A percentile compares a stretch with the other conserved stretches of the same genome.
These are phyloP conservation scores for Taeniopygia guttata DNA, from an alignment of 2,797 vertebrate species.

Conservation along the genomic window DNA sequence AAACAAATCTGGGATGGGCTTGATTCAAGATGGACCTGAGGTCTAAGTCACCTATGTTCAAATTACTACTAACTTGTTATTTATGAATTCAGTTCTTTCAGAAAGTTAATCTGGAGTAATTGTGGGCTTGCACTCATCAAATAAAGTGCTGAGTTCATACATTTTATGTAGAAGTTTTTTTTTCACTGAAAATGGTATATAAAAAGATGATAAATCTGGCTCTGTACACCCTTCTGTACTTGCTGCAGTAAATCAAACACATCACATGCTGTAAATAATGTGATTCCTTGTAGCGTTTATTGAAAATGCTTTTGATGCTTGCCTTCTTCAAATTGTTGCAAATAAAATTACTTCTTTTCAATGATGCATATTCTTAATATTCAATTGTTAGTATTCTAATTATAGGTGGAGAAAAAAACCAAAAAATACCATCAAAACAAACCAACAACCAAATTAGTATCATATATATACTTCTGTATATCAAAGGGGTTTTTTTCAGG, in stretches of 20 bases:
- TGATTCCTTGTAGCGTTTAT: not conserved
- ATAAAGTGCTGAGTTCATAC: slow-evolving; percentile 58
- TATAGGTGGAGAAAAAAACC: too few relatives aligned
- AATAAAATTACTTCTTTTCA: not conserved
- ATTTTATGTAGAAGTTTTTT: not conserved
- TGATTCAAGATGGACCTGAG: slow-evolving; percentile 9
- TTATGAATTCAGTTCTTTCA: slow-evolving; percentile 46
- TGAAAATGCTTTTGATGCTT: not conserved
- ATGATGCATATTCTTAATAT: not conserved
- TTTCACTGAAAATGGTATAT: not conserved
- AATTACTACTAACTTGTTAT: slow-evolving; percentile 12
- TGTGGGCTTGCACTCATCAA: slow-evolving; percentile 27
- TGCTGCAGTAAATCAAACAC: not conserved
- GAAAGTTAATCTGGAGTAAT: slow-evolving; percentile 7
- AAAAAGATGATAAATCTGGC: not conserved
- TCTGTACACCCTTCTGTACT: not conserved
- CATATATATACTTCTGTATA: not conserved
- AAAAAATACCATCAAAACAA: not conserved
- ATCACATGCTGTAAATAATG: not conserved
- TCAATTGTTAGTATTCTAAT: not conserved
- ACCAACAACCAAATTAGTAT: not conserved
- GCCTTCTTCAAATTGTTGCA: not conserved
- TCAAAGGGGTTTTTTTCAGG: accelerated
- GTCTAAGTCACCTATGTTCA: not conserved
- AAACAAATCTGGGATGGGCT: not conserved